Evolutionary conservation across 2,888 invertebrate species (phyloP), one percentile per base, ranked within the genome.

Genomic region (Macaria notata): DNA sequence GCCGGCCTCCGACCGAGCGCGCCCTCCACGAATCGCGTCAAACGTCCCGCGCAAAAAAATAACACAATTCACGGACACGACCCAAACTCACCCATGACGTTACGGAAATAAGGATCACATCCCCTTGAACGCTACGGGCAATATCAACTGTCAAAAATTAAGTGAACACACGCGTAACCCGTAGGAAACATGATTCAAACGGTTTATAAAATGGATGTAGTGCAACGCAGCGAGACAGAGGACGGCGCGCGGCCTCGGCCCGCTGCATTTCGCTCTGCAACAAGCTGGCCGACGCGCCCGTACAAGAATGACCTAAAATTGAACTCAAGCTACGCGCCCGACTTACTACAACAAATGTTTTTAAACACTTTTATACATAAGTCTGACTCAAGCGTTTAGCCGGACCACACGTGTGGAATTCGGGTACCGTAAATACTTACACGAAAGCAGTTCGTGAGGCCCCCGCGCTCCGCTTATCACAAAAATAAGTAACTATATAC

Each of bases 111-210:
- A 83, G 88, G 83, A 75, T 74, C 71, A 88, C 74, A 82, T 79
- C 86, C 67, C 83, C 75, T 76, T 85, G 82, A 64, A 72, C 63
- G 54, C 29, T 50, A 59, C 62, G 73, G 82, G 79, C 71, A 85
- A 89, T 92, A 87, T 88, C 90, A 92, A 92, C 92, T 92, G 92
- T 92, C 92, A 92, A 92, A 91, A 91, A 91, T 88, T 86, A 88
- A 85, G 85, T 81, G 80, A 82, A 84, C 80, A 87, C 88, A 88
- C 87, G 88, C 86, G 83, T 83, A 85, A 80, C 80, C 81, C 79
- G 80, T 80, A 86, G 85, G 83, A 88, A 89, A 86, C 86, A 85
- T 78, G 86, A 82, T 85, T 83, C 72, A 84, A 84, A 86, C 80
- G 68, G 71, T 81, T 82, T 84, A 82, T 81, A 83, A 84, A 85